A percentile compares a stretch with the other conserved stretches of the same genome.
Conservation (phyloP, 2,797 vertebrate species). For the Microchirus variegatus region DNA sequence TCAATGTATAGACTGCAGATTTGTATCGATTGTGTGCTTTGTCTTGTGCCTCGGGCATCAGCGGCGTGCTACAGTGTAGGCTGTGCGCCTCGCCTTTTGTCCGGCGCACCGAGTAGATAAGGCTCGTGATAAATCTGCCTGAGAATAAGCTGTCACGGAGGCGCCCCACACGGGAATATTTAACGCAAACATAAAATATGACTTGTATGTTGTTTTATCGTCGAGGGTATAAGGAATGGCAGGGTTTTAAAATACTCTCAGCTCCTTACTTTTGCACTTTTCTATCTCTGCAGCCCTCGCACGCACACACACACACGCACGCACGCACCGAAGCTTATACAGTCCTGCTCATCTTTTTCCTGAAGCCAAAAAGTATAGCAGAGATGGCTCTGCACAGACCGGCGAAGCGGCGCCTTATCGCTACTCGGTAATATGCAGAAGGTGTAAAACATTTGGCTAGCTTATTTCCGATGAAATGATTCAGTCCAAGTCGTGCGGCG, state of each 20-base stretch:
- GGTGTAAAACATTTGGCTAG: slow-evolving; percentile 83
- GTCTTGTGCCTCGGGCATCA: slow-evolving; percentile 70
- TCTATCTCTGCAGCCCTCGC: slow-evolving; percentile 54
- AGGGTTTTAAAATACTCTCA: slow-evolving; percentile 72
- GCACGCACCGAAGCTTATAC: slow-evolving; percentile 38
- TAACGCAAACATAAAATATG: slow-evolving; percentile 82
- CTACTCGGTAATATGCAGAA: slow-evolving; percentile 73
- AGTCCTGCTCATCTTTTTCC: slow-evolving; percentile 57
- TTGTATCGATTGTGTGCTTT: slow-evolving; percentile 79
- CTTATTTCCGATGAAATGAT: slow-evolving; percentile 83
- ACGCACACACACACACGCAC: background rate
- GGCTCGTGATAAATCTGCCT: slow-evolving; percentile 81
- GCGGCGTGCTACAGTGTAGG: slow-evolving; percentile 50
- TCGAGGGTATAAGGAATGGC: slow-evolving; percentile 72
- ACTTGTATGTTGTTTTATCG: slow-evolving; percentile 79
- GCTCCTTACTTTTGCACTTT: slow-evolving; percentile 59
- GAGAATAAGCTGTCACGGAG: slow-evolving; percentile 79
- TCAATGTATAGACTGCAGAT: slow-evolving; percentile 80
- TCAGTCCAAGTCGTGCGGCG: slow-evolving; percentile 65
- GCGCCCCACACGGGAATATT: slow-evolving; percentile 80
- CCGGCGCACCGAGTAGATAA: slow-evolving; percentile 75
- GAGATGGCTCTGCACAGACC: slow-evolving; percentile 55
- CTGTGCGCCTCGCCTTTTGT: slow-evolving; percentile 66
- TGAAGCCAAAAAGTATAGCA: slow-evolving; percentile 28
- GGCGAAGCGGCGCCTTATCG: slow-evolving; percentile 73